phyloP scores from a whole-genome alignment of 2,113 vertebrate species.

The Pithys albifrons region DNA sequence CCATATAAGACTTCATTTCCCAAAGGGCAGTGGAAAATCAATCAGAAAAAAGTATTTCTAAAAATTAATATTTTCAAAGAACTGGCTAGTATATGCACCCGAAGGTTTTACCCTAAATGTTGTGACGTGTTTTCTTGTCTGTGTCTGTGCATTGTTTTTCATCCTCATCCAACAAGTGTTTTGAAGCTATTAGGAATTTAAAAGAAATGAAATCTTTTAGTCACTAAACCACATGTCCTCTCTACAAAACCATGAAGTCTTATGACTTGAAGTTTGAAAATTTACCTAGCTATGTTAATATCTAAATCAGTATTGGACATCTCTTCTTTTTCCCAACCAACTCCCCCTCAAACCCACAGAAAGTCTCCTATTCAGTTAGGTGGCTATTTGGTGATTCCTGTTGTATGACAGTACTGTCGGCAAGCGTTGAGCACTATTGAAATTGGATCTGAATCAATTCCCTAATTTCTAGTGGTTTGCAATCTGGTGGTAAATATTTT shows the following conservation, averaged over 20 bases:
- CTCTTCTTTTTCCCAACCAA: neutral
- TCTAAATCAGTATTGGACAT: neutral
- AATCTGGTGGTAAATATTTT: neutral
- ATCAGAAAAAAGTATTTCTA: neutral
- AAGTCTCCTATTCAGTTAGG: neutral
- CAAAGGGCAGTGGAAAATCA: neutral
- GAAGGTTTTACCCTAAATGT: conserved; percentile 1
- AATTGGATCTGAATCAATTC: neutral
- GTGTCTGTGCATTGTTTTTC: neutral
- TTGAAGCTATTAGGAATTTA: neutral
- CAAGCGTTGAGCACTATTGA: neutral
- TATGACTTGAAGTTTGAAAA: conserved; percentile 2
- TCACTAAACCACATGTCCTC: neutral
- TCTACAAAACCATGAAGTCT: neutral
- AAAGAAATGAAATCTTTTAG: neutral
- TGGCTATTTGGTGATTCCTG: neutral
- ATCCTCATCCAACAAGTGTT: neutral
- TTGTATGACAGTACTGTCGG: neutral
- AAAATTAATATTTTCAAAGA: neutral
- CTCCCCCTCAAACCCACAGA: neutral
- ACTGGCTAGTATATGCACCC: neutral
- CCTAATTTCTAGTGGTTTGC: neutral
- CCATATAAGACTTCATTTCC: conserved; percentile 15
- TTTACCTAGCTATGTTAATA: neutral
- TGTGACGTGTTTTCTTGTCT: neutral